Percentiles rank a stretch among this genome's conserved stretches.
phyloP scores from a whole-genome alignment of 1,140 invertebrate genomes.

The Zeugodacus cucurbitae region DNA sequence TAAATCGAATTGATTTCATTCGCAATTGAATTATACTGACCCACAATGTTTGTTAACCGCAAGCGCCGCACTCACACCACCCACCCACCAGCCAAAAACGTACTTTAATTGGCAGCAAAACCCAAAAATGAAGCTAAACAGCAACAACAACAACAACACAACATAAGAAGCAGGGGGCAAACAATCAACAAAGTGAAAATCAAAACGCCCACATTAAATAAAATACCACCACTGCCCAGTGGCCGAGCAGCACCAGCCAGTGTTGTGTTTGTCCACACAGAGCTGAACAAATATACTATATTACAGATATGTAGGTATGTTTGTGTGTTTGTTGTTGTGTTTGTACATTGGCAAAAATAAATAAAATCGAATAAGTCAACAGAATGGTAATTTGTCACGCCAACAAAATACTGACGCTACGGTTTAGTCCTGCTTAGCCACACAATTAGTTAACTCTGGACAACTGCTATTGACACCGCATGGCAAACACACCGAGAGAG shows the following conservation, averaged over 20 bases:
- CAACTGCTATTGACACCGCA: not conserved
- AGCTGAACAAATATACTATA: not conserved
- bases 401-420: not conserved
- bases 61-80: not conserved
- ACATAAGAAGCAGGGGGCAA: not conserved
- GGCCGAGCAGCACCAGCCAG: not conserved
- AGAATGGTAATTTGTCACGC: conserved; percentile 8
- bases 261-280: not conserved
- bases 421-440: not conserved
- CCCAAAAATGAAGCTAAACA: not conserved
- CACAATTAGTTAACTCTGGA: not conserved
- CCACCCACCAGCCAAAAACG: not conserved
- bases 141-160: not conserved
- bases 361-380: not conserved
- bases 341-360: not conserved
- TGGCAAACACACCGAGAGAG: not conserved
- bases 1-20: not conserved
- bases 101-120: not conserved
- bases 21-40: not conserved
- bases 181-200: not conserved
- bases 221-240: not conserved
- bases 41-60: not conserved
- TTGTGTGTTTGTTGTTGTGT: not conserved
- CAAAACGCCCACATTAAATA: not conserved
- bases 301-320: too few relatives aligned